phyloP scores from a whole-genome alignment of 2,888 invertebrate species.

The Macaria liturata region DNA sequence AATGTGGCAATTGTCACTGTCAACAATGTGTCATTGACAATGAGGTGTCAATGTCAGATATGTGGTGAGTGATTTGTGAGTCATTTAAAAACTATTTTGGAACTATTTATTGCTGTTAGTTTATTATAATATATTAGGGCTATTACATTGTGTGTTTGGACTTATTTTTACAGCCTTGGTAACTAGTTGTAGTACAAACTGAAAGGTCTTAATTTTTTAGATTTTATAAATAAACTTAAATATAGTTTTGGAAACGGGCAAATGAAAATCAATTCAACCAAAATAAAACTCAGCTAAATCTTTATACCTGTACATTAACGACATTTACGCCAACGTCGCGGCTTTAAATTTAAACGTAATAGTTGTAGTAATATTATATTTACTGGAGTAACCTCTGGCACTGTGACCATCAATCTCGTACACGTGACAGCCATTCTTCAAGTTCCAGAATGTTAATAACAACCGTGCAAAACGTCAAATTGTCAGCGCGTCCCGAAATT shows the following conservation, averaged over 20 bases:
- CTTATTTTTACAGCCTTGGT: too few species aligned
- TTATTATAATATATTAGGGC: too few species aligned
- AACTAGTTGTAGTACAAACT: too few species aligned
- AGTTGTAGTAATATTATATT: slow-evolving; percentile 20
- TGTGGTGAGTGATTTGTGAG: too few species aligned
- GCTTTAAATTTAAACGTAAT: slow-evolving; percentile 20
- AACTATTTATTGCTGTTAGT: too few species aligned
- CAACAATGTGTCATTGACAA: neutral
- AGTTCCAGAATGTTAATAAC: slow-evolving; percentile 25
- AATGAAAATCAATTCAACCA: neutral
- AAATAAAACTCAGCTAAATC: neutral
- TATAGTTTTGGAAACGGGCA: too few species aligned
- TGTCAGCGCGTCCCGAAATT: slow-evolving; percentile 30
- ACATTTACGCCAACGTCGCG: slow-evolving; percentile 5
- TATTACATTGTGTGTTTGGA: too few species aligned
- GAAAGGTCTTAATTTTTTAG: too few species aligned
- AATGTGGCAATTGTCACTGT: slow-evolving; percentile 14
- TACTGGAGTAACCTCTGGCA: slow-evolving; percentile 24
- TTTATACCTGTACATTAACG: slow-evolving; percentile 11
- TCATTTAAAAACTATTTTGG: too few species aligned
- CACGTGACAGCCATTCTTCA: slow-evolving; percentile 25
- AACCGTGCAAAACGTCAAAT: slow-evolving; percentile 32
- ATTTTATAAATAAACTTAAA: too few species aligned
- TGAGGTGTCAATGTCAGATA: too few species aligned
- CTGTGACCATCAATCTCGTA: slow-evolving; percentile 18